Conservation (phyloP, 2,888 invertebrate species). For the Vesta saturnalis region DNA sequence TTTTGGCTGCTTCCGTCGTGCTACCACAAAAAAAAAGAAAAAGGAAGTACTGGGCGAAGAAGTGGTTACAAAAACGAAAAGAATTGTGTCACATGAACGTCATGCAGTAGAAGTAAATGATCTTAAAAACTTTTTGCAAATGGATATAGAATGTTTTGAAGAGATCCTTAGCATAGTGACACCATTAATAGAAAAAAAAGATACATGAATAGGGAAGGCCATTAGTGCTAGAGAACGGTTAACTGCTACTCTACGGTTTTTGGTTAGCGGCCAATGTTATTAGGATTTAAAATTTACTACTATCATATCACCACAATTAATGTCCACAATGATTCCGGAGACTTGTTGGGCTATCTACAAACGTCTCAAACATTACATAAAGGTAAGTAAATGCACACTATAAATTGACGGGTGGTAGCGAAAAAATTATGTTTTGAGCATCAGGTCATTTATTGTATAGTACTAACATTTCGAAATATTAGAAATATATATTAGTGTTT, state of each 20-base stretch:
- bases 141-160: neutral
- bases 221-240: neutral
- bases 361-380: neutral
- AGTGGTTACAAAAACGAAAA: too few relatives aligned
- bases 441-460: neutral
- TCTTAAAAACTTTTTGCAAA: neutral
- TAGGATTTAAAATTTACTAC: neutral
- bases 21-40: too few relatives aligned
- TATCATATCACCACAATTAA: neutral
- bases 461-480: neutral
- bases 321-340: neutral
- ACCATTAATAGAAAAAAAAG: neutral
- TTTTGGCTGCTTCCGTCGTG: too few relatives aligned
- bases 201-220: neutral
- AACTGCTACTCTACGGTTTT: too few relatives aligned
- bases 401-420: too few relatives aligned
- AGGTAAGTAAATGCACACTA: slow-evolving; percentile 3
- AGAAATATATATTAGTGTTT: too few relatives aligned
- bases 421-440: too few relatives aligned
- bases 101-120: neutral
- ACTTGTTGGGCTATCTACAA: neutral
- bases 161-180: neutral
- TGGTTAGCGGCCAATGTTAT: neutral
- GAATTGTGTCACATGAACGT: too few relatives aligned
- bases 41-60: too few relatives aligned